These are phyloP conservation scores for Papilio helenus DNA, from an alignment of 1,140 invertebrate species.

Conservation along the genomic window DNA sequence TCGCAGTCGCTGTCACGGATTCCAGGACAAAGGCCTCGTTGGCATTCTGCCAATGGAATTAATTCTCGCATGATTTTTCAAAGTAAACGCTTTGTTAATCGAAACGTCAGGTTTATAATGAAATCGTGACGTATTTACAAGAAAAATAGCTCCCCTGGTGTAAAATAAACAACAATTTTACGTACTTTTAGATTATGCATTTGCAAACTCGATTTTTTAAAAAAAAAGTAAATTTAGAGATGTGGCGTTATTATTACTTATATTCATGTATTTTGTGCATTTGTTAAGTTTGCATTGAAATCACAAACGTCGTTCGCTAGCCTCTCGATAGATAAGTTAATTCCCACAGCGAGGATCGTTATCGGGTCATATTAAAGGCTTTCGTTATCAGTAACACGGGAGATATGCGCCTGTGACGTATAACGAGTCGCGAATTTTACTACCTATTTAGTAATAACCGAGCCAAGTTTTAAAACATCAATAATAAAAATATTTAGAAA, in stretches of 20 bases:
- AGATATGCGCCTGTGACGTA: conserved; percentile 6
- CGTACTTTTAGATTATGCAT: not conserved
- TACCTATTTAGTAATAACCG: no score
- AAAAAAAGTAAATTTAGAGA: no score
- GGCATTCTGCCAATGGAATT: conserved; percentile 60
- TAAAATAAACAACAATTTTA: not conserved
- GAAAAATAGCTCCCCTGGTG: not conserved
- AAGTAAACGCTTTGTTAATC: conserved; percentile 45
- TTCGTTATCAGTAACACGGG: conserved; percentile 40
- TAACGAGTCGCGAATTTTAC: not conserved
- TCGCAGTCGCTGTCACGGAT: conserved; percentile 64
- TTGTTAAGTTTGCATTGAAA: not conserved
- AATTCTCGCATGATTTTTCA: conserved; percentile 57
- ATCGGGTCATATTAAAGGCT: conserved; percentile 46
- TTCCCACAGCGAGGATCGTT: conserved; percentile 19
- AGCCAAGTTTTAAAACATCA: no score
- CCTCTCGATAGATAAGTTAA: conserved; percentile 14
- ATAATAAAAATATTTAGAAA: no score
- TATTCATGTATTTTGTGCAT: not conserved
- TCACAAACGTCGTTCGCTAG: conserved; percentile 6
- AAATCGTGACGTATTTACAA: not conserved
- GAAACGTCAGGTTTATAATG: conserved; percentile 25
- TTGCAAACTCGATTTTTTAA: no score
- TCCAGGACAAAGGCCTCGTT: conserved; percentile 61
- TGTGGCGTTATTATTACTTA: no score